These are phyloP conservation scores for Macrosteles quadrilineatus DNA, from an alignment of 1,140 invertebrate species.

Conservation along the genomic window DNA sequence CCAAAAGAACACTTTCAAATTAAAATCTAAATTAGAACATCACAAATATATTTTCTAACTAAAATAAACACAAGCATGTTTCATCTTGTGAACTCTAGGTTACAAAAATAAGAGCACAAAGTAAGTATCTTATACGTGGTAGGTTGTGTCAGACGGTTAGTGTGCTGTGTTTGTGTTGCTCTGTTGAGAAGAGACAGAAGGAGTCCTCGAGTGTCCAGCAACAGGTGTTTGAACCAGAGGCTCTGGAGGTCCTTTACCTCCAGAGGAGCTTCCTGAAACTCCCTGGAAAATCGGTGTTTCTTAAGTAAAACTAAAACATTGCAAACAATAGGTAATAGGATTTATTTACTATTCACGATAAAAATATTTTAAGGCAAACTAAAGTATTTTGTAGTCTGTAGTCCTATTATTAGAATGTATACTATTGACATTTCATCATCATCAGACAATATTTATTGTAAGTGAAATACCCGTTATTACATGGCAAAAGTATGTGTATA, in stretches of 20 bases:
- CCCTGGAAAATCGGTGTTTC: too few relatives aligned
- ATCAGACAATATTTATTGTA: too few relatives aligned
- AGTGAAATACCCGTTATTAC: too few relatives aligned
- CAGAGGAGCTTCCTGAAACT: background rate
- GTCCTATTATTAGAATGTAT: background rate
- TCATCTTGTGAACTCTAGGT: too few relatives aligned
- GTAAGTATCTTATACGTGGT: too few relatives aligned
- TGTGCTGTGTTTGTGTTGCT: constrained; percentile 19
- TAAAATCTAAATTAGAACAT: too few relatives aligned
- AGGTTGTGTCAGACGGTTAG: background rate
- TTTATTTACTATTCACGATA: background rate
- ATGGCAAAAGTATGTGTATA: too few relatives aligned
- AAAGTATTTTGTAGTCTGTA: background rate
- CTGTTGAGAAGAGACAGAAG: constrained; percentile 37
- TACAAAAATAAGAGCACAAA: too few relatives aligned
- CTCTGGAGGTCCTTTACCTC: constrained; percentile 29
- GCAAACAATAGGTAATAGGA: background rate
- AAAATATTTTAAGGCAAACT: background rate
- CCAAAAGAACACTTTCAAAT: too few relatives aligned
- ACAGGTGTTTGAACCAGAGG: constrained; percentile 39
- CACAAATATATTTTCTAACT: too few relatives aligned
- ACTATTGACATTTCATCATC: too few relatives aligned
- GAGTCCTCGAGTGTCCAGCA: constrained; percentile 36
- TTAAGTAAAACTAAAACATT: background rate
- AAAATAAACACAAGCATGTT: too few relatives aligned